Conservation (phyloP, 2,113 vertebrate genomes). For the Eptesicus fuscus region DNA sequence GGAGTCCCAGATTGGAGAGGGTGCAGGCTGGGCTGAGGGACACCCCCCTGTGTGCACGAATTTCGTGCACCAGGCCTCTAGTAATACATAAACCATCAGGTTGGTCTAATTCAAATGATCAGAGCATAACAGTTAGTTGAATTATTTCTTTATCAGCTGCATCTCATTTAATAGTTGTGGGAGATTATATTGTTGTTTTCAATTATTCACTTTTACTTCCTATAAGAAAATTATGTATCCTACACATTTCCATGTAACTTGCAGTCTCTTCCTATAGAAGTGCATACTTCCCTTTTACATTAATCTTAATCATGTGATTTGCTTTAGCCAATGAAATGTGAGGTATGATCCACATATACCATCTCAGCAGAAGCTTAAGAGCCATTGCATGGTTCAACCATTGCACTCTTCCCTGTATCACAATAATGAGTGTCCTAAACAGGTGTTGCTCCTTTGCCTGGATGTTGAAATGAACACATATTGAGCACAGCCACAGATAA, state of each 20-base stretch:
- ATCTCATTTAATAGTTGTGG: not conserved
- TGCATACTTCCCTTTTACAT: not conserved
- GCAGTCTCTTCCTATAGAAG: not conserved
- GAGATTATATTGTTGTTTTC: not conserved
- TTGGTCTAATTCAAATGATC: not conserved
- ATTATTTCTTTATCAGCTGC: not conserved
- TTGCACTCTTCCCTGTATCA: not conserved
- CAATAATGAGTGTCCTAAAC: not conserved
- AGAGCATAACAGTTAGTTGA: not conserved
- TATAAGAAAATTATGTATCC: not conserved
- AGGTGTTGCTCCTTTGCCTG: not conserved
- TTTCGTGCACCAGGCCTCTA: no score
- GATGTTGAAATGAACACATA: not conserved
- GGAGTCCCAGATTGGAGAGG: no score
- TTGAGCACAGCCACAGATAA: not conserved
- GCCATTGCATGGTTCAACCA: not conserved
- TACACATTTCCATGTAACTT: not conserved
- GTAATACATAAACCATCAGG: not conserved
- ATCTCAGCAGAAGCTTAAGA: not conserved
- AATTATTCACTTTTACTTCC: not conserved
- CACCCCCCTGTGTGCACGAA: no score
- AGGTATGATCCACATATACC: not conserved
- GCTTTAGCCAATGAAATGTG: not conserved
- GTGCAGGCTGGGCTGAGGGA: no score
- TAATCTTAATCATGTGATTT: not conserved